Evolutionary conservation across 2,888 invertebrate genomes (phyloP).

Genomic region (Melanostoma scalare): DNA sequence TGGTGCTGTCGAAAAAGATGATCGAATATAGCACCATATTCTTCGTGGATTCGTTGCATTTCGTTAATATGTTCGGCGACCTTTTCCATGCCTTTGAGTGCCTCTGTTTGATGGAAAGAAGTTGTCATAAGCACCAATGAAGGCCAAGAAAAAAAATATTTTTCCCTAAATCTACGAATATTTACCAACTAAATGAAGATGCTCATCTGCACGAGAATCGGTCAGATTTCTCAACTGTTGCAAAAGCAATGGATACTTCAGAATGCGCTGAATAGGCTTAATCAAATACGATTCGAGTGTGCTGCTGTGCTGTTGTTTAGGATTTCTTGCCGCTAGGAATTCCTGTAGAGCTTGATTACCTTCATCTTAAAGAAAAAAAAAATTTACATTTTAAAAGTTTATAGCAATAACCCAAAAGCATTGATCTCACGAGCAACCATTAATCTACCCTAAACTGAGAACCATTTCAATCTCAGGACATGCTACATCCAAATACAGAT

Average conservation of each 20-base stretch:
- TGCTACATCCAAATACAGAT: too few species aligned
- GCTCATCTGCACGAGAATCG: conserved; percentile 95
- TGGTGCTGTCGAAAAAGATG: conserved; percentile 97
- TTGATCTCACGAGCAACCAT: not conserved
- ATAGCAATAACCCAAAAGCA: not conserved
- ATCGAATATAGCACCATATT: conserved; percentile 99
- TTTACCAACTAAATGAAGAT: conserved; percentile 94
- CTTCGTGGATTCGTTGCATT: conserved; percentile 99
- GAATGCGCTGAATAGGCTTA: conserved; percentile 98
- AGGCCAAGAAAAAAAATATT: not conserved
- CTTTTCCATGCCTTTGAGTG: conserved; percentile 98
- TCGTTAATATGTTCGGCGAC: conserved; percentile 99
- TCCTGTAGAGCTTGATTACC: conserved; percentile 98
- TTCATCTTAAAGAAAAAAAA: conserved; percentile 87
- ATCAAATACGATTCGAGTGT: conserved; percentile 98
- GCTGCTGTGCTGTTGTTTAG: conserved; percentile 97
- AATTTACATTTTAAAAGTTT: not conserved
- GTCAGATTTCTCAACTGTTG: conserved; percentile 97
- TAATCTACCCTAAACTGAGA: not conserved
- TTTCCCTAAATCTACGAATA: conserved; percentile 33
- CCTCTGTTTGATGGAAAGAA: conserved; percentile 85
- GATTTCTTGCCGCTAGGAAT: conserved; percentile 96
- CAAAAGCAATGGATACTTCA: conserved; percentile 97
- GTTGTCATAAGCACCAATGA: not conserved
- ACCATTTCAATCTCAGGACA: too few species aligned